phyloP scores from a whole-genome alignment of 64 coral and sea anemone genomes.

The Montipora efflorescens region DNA sequence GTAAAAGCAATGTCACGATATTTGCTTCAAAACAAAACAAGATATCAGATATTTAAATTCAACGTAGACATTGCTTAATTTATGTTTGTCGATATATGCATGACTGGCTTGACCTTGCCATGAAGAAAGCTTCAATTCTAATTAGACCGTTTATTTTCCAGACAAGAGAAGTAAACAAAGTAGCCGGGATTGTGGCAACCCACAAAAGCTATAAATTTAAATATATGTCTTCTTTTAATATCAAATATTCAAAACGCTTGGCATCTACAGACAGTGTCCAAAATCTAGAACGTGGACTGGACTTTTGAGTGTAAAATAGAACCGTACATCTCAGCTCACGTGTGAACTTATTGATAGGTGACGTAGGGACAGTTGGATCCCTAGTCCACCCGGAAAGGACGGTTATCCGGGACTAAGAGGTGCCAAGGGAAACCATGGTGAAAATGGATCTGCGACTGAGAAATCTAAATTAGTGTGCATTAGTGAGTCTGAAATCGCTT shows the following conservation, averaged over 20 bases:
- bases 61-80: background rate
- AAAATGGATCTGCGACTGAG: background rate
- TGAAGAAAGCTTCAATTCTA: background rate
- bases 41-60: background rate
- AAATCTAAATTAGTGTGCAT: too few species aligned
- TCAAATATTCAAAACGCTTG: background rate
- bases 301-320: background rate
- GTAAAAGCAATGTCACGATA: background rate
- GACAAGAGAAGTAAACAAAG: background rate
- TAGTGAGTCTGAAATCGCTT: too few species aligned
- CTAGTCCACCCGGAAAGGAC: conserved; percentile 5
- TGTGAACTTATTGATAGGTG: background rate
- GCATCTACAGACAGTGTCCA: too few species aligned
- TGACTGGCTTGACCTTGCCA: background rate
- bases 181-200: background rate
- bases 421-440: background rate
- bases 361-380: background rate
- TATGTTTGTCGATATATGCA: background rate
- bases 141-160: background rate
- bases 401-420: conserved; percentile 2
- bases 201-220: background rate
- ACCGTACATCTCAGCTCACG: too few species aligned
- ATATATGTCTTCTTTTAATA: background rate
- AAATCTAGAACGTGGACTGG: background rate
- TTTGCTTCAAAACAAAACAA: background rate